These are phyloP conservation scores for Asteroscopus sphinx DNA, from an alignment of 2,888 invertebrate species.

Conservation along the genomic window DNA sequence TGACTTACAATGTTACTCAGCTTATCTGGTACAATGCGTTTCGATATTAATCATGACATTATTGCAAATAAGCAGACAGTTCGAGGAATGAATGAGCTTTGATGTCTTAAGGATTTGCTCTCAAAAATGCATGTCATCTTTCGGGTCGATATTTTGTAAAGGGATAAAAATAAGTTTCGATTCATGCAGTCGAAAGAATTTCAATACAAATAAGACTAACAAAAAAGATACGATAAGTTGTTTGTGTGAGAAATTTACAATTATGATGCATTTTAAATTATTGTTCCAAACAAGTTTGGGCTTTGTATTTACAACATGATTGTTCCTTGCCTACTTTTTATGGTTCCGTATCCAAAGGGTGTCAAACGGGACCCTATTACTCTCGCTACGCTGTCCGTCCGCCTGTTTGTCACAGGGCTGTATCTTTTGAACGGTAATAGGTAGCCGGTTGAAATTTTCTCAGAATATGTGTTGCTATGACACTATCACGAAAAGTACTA, in stretches of 20 bases:
- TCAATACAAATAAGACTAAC: slow-evolving; percentile 10
- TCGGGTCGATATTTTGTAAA: slow-evolving; percentile 38
- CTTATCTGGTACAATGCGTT: slow-evolving; percentile 39
- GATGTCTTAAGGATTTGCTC: slow-evolving; percentile 52
- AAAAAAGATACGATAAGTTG: slow-evolving; percentile 6
- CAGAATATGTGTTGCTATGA: too few relatives aligned
- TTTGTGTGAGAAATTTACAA: slow-evolving; percentile 7
- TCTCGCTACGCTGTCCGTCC: too few relatives aligned
- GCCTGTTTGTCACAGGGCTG: too few relatives aligned
- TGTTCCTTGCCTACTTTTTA: slow-evolving; percentile 12
- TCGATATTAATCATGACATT: slow-evolving; percentile 61
- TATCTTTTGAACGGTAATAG: too few relatives aligned
- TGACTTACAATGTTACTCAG: slow-evolving; percentile 36
- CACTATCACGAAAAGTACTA: too few relatives aligned
- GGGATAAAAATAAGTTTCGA: slow-evolving; percentile 28
- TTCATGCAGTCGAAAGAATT: slow-evolving; percentile 14
- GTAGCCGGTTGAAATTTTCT: too few relatives aligned
- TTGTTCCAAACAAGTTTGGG: neutral
- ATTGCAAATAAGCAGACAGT: slow-evolving; percentile 59
- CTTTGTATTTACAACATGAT: neutral
- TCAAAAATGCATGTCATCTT: slow-evolving; percentile 59
- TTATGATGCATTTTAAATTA: slow-evolving; percentile 9
- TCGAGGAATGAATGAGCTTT: slow-evolving; percentile 45
- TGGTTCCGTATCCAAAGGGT: too few relatives aligned
- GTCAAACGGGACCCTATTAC: too few relatives aligned